Conservation (phyloP, 2,888 invertebrate genomes). For the Andrena praecox region DNA sequence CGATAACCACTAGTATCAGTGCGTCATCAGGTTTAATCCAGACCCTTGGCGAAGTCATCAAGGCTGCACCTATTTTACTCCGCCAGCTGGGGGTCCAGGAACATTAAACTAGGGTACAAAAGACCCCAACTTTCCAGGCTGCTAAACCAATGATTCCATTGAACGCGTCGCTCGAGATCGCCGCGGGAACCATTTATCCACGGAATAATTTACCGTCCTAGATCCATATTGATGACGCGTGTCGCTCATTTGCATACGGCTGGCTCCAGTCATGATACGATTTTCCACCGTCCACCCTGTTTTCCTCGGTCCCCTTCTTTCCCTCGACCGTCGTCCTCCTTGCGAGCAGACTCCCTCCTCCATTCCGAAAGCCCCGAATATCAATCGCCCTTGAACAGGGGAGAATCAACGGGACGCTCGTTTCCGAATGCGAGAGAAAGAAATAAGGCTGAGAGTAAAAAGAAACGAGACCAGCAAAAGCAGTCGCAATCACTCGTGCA, state of each 20-base stretch:
- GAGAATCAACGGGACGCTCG: constrained; percentile 26
- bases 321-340: background rate
- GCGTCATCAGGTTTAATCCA: too few species aligned
- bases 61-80: too few species aligned
- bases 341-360: background rate
- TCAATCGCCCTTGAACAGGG: constrained; percentile 54
- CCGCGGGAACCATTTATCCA: constrained; percentile 43
- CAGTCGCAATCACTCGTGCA: constrained; percentile 51
- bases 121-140: background rate
- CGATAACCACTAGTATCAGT: too few species aligned
- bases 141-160: constrained; percentile 27
- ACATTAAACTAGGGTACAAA: background rate
- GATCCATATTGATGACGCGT: constrained; percentile 76
- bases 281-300: constrained; percentile 27
- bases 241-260: constrained; percentile 71
- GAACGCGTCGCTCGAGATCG: constrained; percentile 41
- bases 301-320: constrained; percentile 2
- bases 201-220: constrained; percentile 73
- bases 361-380: constrained; percentile 53
- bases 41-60: too few species aligned
- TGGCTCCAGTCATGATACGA: constrained; percentile 35
- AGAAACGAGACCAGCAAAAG: constrained; percentile 23
- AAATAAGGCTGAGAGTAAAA: background rate
- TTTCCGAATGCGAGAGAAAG: constrained; percentile 30
- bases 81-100: too few species aligned